These are phyloP conservation scores for Oreochromis niloticus DNA, from an alignment of 2,113 vertebrate species.

Conservation along the genomic window DNA sequence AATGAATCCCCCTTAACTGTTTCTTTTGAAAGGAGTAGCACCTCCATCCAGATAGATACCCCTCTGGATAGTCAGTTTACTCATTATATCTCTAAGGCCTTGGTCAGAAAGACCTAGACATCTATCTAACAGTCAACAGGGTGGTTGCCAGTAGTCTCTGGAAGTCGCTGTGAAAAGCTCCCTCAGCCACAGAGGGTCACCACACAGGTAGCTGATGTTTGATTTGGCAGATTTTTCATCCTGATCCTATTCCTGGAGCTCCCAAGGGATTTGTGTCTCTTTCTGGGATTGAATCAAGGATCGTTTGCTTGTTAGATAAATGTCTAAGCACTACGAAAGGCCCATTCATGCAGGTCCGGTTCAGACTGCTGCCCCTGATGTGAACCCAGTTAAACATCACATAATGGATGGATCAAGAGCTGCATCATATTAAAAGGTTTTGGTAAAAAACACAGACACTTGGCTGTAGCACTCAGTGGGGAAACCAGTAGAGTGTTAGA, in stretches of 20 bases:
- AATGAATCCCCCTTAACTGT: background rate
- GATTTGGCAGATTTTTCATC: background rate
- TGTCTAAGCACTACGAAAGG: background rate
- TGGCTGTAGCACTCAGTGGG: background rate
- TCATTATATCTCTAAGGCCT: background rate
- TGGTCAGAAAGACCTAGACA: background rate
- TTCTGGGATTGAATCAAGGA: background rate
- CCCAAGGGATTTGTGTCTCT: background rate
- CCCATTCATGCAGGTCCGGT: background rate
- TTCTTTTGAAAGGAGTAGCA: background rate
- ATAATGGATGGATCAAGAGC: background rate
- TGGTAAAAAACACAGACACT: background rate
- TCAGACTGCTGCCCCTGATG: background rate
- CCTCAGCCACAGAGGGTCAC: background rate
- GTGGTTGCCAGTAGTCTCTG: background rate
- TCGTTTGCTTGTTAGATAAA: background rate
- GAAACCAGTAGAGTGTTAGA: background rate
- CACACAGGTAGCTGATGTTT: background rate
- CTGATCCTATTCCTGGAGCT: background rate
- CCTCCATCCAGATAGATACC: background rate
- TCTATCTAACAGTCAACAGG: background rate
- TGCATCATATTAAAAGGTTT: background rate
- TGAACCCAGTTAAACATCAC: background rate
- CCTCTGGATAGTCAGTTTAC: background rate
- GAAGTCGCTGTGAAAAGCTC: background rate